phyloP scores from a whole-genome alignment of 2,888 invertebrate species.

The Sinopyrophorus schimmeli region DNA sequence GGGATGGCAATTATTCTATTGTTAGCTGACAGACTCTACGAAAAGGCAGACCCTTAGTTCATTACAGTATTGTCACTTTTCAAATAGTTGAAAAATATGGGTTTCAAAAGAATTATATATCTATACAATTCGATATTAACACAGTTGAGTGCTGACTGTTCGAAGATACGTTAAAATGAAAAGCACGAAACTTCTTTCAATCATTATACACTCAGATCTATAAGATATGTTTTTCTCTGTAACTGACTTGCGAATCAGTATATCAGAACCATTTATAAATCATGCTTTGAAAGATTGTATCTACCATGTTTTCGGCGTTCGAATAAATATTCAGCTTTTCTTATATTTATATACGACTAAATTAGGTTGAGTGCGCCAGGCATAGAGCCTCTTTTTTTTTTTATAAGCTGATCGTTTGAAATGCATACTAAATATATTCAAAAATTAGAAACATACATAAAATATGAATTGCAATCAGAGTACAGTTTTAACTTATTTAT shows the following conservation, averaged over 20 bases:
- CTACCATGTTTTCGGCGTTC: too few relatives aligned
- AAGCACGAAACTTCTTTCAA: conserved; percentile 31
- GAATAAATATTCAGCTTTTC: too few relatives aligned
- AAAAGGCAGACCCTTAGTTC: conserved; percentile 43
- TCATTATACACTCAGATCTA: conserved; percentile 23
- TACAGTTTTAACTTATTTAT: too few relatives aligned
- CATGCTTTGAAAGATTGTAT: conserved; percentile 14
- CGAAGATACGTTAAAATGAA: conserved; percentile 34
- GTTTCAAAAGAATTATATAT: conserved; percentile 32
- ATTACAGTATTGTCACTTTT: conserved; percentile 43
- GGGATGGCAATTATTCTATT: conserved; percentile 47
- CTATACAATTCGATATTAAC: conserved; percentile 29
- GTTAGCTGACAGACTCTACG: conserved; percentile 43
- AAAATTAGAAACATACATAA: too few relatives aligned
- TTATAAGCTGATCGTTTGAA: too few relatives aligned
- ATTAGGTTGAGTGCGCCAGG: too few relatives aligned
- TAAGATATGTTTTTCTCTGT: conserved; percentile 29
- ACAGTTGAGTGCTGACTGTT: conserved; percentile 27
- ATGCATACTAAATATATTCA: too few relatives aligned
- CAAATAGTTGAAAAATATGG: conserved; percentile 35
- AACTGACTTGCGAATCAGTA: conserved; percentile 31
- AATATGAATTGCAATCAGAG: too few relatives aligned
- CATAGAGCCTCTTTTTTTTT: too few relatives aligned
- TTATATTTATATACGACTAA: too few relatives aligned
- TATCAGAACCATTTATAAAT: conserved; percentile 36